Percentiles rank a stretch among this genome's conserved stretches.
Evolutionary conservation across 2,113 vertebrate species (phyloP).

Genomic region (Amazona guildingii): DNA sequence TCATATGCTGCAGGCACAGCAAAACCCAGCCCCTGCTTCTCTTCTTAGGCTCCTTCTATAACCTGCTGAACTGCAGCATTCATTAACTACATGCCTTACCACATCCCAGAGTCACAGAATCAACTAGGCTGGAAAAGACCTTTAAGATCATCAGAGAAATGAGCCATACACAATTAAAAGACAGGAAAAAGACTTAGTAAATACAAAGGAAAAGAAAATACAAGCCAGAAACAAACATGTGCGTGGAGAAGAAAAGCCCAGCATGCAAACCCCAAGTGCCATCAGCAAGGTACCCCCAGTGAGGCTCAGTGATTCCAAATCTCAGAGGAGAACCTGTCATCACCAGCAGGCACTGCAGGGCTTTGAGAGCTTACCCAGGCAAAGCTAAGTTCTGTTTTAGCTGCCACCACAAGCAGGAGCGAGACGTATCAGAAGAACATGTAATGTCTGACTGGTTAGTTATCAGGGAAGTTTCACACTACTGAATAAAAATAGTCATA

Average conservation of each 20-base stretch:
- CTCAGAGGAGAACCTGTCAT: not conserved
- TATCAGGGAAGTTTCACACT: not conserved
- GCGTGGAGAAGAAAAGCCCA: slow-evolving; percentile 17
- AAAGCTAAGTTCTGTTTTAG: slow-evolving; percentile 14
- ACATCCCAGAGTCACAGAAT: not conserved
- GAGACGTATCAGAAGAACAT: not conserved
- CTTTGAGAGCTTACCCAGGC: not conserved
- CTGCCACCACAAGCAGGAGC: slow-evolving; percentile 5
- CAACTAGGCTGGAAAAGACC: not conserved
- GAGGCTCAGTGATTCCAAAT: not conserved
- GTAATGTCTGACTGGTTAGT: slow-evolving; percentile 1
- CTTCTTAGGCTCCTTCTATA: not conserved
- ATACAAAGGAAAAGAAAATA: not conserved
- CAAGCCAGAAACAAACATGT: not conserved
- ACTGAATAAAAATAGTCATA: not conserved
- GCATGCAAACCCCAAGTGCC: slow-evolving; percentile 38
- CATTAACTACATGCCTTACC: not conserved
- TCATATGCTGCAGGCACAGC: not conserved
- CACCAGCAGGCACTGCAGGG: not conserved
- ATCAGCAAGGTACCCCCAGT: not conserved
- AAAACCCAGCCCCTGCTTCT: not conserved
- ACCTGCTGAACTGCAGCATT: not conserved
- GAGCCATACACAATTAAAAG: not conserved
- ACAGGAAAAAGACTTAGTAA: not conserved
- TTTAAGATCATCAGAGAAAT: not conserved